Base-by-base conservation (phyloP, 2,113 vertebrate genomes). In the Trematocara marginatum region DNA sequence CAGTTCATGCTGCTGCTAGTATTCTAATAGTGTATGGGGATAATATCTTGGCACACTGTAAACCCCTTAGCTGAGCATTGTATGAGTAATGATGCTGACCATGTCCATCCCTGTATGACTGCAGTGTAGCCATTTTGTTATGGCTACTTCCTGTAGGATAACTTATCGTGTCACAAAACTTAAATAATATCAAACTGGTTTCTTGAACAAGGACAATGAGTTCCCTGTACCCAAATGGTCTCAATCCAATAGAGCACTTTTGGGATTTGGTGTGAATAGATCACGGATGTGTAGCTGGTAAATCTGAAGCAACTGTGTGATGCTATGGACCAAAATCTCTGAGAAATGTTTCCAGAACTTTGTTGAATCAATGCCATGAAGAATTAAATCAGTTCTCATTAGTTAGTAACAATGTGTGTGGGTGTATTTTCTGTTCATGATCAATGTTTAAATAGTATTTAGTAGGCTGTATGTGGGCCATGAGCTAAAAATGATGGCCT, bases 311-410 rank as follows among this genome's bases (percentile, higher is more conserved):
- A 0, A 69, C 35, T 69, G n/a, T 69, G 61, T 69, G 61, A 9
- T 0, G n/a, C 61, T 69, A 4, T 69, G 10, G 59, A 64, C 59
- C 34, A 64, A 64, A 64, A 38, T 64, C 34, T 64, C 59, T 38
- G 16, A 35, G 31, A 35, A n/a, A 64, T 64, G 34, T 64, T 64
- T 38, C n/a, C 61, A 69, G 34, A 38, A 64, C 59, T 64, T 64
- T 42, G 35, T 69, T 40, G 59, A 69, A 69, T 23, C 4, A 8
- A 69, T 42, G 0, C 35, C 61, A 69, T 42, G 0, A 69, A 69
- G 0, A 1, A 23, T 69, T 69, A 13, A 69, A 40, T 0, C 61
- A 69, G 61, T 40, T 69, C 6, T 20, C 4, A 66, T 66, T 66
- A 20, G 35, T 38, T 66, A 40, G 35, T 66, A 38, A 10, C 18